Evolutionary conservation across 2,888 invertebrate species (phyloP), one percentile per base, ranked within the genome.

Genomic region (Empis livida): DNA sequence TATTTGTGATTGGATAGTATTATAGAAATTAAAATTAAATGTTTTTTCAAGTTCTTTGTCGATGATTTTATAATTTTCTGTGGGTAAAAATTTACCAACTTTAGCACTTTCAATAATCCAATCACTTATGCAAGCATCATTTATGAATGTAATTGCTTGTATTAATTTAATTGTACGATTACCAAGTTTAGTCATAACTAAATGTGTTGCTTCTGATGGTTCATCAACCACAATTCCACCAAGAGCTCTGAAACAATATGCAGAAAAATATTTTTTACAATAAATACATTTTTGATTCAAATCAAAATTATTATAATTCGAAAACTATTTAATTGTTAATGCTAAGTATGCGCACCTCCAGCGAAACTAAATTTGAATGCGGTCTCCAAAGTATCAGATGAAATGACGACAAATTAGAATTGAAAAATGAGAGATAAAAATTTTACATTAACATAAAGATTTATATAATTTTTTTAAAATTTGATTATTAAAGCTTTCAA

Each of bases 31-130:
- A 62, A 90, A 93, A 55, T 82, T 80, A 64, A 84, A 84, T 57
- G 78, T 79, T 55, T 77, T 78, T 66, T 94, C 92, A 61, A 89
- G 86, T 13, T 80, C 79, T 43, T 82, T 77, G 62, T 90, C 85
- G 46, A 82, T 75, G 5, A 94, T 74, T 43, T 77, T 74, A 68
- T 85, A 87, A 8, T 78, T 74, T 4, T 77, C 76, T 60, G 90
- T 87, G 61, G 88, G 86, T 3, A 92, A 72, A 70, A 95, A 93
- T 50, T 80, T 82, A 54, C 84, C 83, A 30, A 81, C 78, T n/a
- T 79, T 71, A 49, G 80, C 80, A 59, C 91, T 89, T 54, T 92
- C 90, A 35, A 78, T 72, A 30, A 97, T 68, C 96, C 96, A 97
- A 41, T 82, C 79, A 5, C 85, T 78, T 30, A 80, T 78, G 3